A percentile compares a stretch with the other conserved stretches of the same genome.
Evolutionary conservation across 2,888 invertebrate genomes (phyloP).

Genomic region (Perizoma flavofasciatum): DNA sequence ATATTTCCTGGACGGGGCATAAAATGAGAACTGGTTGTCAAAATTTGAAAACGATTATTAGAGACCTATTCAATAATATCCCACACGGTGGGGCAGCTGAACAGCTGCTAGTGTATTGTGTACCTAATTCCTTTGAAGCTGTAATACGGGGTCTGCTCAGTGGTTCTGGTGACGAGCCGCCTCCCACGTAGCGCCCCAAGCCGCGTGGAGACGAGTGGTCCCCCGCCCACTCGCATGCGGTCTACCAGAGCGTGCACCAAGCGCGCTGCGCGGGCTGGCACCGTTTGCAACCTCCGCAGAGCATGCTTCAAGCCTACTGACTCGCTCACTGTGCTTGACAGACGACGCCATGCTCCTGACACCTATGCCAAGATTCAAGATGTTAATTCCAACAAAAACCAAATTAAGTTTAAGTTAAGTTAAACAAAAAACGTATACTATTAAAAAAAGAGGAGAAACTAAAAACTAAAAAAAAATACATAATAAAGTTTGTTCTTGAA

Average conservation of each 20-base stretch:
- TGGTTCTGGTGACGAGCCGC: slow-evolving; percentile 69
- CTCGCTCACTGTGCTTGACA: slow-evolving; percentile 78
- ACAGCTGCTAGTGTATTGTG: too few relatives aligned
- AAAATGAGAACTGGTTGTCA: too few relatives aligned
- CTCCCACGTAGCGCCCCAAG: slow-evolving; percentile 72
- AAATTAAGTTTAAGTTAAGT: not conserved
- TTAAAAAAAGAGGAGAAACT: too few relatives aligned
- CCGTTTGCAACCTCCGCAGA: slow-evolving; percentile 72
- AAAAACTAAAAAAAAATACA: too few relatives aligned
- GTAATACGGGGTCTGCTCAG: slow-evolving; percentile 70
- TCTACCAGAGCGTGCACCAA: slow-evolving; percentile 78
- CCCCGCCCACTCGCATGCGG: slow-evolving; percentile 80
- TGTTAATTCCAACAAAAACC: not conserved
- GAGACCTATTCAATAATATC: too few relatives aligned
- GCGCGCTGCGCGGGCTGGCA: slow-evolving; percentile 76
- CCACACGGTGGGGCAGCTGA: too few relatives aligned
- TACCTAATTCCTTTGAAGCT: slow-evolving; percentile 80
- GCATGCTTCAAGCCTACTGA: slow-evolving; percentile 78
- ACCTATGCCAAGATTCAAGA: slow-evolving; percentile 51
- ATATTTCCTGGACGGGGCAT: too few relatives aligned
- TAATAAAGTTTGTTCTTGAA: too few relatives aligned
- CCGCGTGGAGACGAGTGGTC: slow-evolving; percentile 68
- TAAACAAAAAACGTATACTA: too few relatives aligned
- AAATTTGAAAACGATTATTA: too few relatives aligned
- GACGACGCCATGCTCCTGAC: slow-evolving; percentile 76